Evolutionary conservation across 2,797 vertebrate species (phyloP).

Genomic region (Lutjanus argentimaculatus): DNA sequence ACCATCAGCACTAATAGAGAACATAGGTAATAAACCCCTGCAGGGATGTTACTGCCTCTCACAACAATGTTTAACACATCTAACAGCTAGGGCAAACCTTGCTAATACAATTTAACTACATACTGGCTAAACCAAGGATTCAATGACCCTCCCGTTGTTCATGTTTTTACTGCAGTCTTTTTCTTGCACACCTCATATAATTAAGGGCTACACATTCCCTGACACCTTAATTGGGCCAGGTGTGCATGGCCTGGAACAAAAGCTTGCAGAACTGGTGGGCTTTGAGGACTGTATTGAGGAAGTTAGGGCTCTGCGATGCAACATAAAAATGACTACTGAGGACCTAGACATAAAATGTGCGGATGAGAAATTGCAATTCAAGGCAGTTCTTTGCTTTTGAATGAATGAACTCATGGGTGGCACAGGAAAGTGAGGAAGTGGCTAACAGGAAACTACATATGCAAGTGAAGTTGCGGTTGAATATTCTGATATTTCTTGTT

Average conservation of each 20-base stretch:
- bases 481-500: neutral
- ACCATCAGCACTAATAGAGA: constrained; percentile 68
- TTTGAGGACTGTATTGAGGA: constrained; percentile 1
- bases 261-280: neutral
- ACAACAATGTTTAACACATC: constrained; percentile 70
- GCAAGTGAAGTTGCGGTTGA: neutral
- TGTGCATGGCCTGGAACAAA: constrained; percentile 38
- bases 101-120: constrained; percentile 55
- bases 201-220: constrained; percentile 33
- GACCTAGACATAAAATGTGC: neutral
- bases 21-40: constrained; percentile 73
- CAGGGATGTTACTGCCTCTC: constrained; percentile 66
- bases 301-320: neutral
- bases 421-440: neutral
- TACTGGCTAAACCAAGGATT: constrained; percentile 34
- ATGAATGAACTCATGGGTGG: neutral
- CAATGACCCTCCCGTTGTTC: constrained; percentile 20
- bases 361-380: neutral
- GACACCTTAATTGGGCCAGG: constrained; percentile 44
- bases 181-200: constrained; percentile 33
- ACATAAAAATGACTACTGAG: neutral
- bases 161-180: constrained; percentile 24
- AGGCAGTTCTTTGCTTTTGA: neutral
- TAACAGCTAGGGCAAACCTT: constrained; percentile 53
- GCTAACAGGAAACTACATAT: neutral